Percentiles rank a stretch among this genome's conserved stretches.
phyloP scores from a whole-genome alignment of 2,113 vertebrate species.

The Actinemys pallida region DNA sequence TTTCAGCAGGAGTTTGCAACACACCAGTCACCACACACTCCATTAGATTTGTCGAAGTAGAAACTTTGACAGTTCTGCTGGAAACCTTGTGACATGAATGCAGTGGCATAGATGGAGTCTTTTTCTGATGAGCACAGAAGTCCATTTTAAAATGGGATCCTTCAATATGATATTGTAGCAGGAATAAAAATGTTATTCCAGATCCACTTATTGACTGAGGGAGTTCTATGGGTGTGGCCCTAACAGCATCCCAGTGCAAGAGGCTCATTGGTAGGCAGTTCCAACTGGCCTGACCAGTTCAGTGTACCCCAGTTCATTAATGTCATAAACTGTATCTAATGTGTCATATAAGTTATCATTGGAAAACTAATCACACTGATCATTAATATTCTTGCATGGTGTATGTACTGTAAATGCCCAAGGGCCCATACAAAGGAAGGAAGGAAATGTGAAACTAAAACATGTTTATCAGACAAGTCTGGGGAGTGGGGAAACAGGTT shows the following conservation, averaged over 20 bases:
- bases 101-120: not conserved
- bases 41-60: not conserved
- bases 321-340: not conserved
- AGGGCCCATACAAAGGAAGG: too few species aligned
- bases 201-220: not conserved
- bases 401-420: too few species aligned
- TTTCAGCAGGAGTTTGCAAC: not conserved
- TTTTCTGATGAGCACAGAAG: not conserved
- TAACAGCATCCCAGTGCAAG: not conserved
- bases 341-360: not conserved
- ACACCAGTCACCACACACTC: not conserved
- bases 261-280: too few species aligned
- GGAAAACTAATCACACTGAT: not conserved
- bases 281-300: too few species aligned
- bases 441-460: too few species aligned
- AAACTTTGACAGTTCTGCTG: not conserved
- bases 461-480: too few species aligned
- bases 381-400: too few species aligned
- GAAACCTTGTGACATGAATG: not conserved
- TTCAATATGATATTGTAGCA: not conserved
- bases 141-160: not conserved
- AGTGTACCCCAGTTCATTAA: too few species aligned
- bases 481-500: too few species aligned
- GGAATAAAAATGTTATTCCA: not conserved
- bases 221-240: not conserved